Evolutionary conservation across 2,113 vertebrate species (phyloP), one percentile per base, ranked within the genome.

Genomic region (Bambusicola thoracicus): DNA sequence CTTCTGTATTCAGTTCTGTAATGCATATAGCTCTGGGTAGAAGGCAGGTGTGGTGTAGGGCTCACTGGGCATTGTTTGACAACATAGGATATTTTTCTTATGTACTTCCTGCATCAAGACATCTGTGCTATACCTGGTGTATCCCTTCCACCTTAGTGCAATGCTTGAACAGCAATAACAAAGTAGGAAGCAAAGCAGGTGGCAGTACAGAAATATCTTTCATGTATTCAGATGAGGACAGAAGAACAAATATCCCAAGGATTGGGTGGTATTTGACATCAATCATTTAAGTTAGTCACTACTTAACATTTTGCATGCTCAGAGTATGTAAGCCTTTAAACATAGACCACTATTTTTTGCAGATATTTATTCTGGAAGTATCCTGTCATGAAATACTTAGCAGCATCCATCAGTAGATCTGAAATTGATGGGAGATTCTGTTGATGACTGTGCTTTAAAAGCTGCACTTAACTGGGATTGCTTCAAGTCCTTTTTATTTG

Each of bases 171-270:
- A 88, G 68, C 59, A 88, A 62, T 79, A 93, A 87, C 59, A 80
- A 92, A 96, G 93, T 92, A 63, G 93, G 68, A 78, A 70, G 17
- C 22, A 30, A 94, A 48, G 49, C 88, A 93, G 94, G 91, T 96
- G 85, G 84, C 65, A 87, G 66, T 78, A 69, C 40, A 78, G 61
- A 94, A 91, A 96, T 85, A 83, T 46, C 59, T 85, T 77, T 59
- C n/a, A 19, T 77, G 59, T 94, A 65, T 93, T 94, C 85, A 62
- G 90, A 93, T 81, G 76, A 89, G 58, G 65, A 51, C 56, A 79
- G 79, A 65, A 81, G 66, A 96, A 95, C 46, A n/a, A 96, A 68
- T 72, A 89, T 78, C 87, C 68, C 81, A 61, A 58, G 68, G 92
- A 87, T 38, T 38, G 56, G 84, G 85, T 75, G 68, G 77, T 90